Percentiles rank a stretch among this genome's conserved stretches.
phyloP scores from a whole-genome alignment of 2,113 vertebrate genomes.

The Sceloporus tristichus region DNA sequence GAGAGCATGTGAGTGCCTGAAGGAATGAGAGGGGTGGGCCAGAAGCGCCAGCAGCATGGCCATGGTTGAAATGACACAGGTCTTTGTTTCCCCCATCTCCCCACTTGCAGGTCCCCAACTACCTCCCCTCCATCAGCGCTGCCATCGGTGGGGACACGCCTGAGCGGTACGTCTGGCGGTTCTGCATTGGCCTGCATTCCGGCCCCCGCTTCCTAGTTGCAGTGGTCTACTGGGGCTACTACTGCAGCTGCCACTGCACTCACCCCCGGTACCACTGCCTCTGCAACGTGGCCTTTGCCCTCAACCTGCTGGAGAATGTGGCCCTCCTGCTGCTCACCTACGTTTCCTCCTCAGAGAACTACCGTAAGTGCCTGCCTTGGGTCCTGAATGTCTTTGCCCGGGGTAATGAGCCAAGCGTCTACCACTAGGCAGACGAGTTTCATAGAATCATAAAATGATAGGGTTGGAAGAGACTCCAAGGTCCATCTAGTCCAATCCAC shows the following conservation, averaged over 20 bases:
- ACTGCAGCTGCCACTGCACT: constrained; percentile 76
- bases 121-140: constrained; percentile 94
- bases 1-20: neutral
- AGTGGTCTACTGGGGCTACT: constrained; percentile 88
- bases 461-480: too few relatives aligned
- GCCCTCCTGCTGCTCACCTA: constrained; percentile 93
- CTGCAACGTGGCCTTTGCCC: constrained; percentile 79
- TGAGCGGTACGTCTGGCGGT: constrained; percentile 93
- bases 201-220: constrained; percentile 89
- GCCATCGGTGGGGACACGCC: constrained; percentile 89
- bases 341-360: constrained; percentile 90
- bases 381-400: too few relatives aligned
- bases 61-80: neutral
- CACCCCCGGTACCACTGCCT: constrained; percentile 78
- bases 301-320: constrained; percentile 84
- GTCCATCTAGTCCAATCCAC: too few relatives aligned
- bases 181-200: constrained; percentile 91
- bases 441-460: too few relatives aligned
- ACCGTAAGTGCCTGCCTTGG: constrained; percentile 78
- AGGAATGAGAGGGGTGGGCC: neutral
- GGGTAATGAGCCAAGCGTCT: too few relatives aligned
- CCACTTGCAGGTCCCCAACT: constrained; percentile 88
- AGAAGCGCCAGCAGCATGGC: neutral
- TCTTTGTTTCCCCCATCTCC: neutral
- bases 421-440: too few relatives aligned